Conservation (phyloP, 92 coral and sea anemone genomes). For the Palythoa caribaeorum region DNA sequence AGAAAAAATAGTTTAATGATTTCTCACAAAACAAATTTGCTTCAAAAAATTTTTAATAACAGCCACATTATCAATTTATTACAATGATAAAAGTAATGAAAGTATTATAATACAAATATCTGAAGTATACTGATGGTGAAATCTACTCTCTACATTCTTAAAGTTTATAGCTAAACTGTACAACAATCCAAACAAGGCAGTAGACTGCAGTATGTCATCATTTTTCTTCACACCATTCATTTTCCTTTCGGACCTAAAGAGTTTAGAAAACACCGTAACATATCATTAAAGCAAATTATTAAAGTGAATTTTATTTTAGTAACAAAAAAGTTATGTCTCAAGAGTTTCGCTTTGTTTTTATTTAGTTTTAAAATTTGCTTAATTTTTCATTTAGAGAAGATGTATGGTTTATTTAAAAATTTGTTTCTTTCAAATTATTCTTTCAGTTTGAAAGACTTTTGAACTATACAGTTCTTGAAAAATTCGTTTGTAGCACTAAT, state of each 20-base stretch:
- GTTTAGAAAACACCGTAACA: not conserved
- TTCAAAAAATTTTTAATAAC: not conserved
- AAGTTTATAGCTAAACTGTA: not conserved
- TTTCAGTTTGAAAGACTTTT: too few species aligned
- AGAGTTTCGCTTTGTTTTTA: too few species aligned
- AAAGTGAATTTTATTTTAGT: too few species aligned
- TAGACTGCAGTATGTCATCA: constrained; percentile 29
- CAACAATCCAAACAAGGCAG: not conserved
- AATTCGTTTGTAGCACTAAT: too few species aligned
- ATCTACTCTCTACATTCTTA: not conserved
- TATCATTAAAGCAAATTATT: not conserved
- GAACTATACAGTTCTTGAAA: too few species aligned
- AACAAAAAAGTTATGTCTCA: too few species aligned
- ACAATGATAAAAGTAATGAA: not conserved
- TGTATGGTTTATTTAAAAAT: too few species aligned
- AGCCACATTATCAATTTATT: not conserved
- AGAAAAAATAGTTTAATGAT: too few species aligned
- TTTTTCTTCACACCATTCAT: constrained; percentile 99
- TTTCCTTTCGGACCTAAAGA: constrained; percentile 95
- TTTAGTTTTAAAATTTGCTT: not conserved
- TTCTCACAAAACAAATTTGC: not conserved
- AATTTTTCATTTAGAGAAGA: too few species aligned
- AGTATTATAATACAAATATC: not conserved
- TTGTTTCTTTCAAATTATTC: not conserved
- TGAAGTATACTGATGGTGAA: not conserved